A percentile compares a stretch with the other conserved stretches of the same genome.
These are phyloP conservation scores for Drosophila erecta DNA, from an alignment of 1,140 invertebrate genomes.

Conservation along the genomic window DNA sequence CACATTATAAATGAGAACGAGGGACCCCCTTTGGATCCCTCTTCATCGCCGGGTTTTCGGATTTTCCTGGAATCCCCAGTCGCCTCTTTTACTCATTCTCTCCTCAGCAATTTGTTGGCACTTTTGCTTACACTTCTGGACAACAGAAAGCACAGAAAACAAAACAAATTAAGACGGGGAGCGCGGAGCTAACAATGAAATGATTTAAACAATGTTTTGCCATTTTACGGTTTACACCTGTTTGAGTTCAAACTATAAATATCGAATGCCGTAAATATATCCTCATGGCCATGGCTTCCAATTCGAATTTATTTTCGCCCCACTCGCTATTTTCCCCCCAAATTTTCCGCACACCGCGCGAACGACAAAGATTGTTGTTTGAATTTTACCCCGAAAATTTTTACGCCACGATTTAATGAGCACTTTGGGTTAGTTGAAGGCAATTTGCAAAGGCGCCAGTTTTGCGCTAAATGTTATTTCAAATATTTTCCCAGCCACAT, in stretches of 20 bases:
- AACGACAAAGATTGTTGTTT: constrained; percentile 56
- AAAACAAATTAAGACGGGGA: neutral
- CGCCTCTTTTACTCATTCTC: constrained; percentile 1
- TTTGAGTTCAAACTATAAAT: constrained; percentile 81
- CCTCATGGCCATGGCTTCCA: constrained; percentile 63
- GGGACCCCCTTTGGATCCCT: constrained; percentile 16
- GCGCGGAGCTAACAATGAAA: constrained; percentile 72
- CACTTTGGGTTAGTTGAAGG: constrained; percentile 61
- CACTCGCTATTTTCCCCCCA: constrained; percentile 15
- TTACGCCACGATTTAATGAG: constrained; percentile 74
- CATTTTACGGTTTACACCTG: constrained; percentile 79
- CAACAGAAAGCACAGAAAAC: neutral
- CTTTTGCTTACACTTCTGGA: constrained; percentile 37
- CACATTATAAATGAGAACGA: constrained; percentile 37
- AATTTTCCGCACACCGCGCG: constrained; percentile 4
- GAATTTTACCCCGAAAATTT: constrained; percentile 56
- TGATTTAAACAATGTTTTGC: constrained; percentile 82
- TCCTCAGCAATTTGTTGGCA: constrained; percentile 47
- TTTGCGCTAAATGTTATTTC: constrained; percentile 74
- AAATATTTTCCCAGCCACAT: constrained; percentile 63
- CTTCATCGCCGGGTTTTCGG: constrained; percentile 8
- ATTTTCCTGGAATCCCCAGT: constrained; percentile 25
- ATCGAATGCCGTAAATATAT: constrained; percentile 71
- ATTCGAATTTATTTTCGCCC: constrained; percentile 52
- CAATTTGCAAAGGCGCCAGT: constrained; percentile 70